Conservation (phyloP, 2,888 invertebrate genomes). For the Syrista parreyssii region DNA sequence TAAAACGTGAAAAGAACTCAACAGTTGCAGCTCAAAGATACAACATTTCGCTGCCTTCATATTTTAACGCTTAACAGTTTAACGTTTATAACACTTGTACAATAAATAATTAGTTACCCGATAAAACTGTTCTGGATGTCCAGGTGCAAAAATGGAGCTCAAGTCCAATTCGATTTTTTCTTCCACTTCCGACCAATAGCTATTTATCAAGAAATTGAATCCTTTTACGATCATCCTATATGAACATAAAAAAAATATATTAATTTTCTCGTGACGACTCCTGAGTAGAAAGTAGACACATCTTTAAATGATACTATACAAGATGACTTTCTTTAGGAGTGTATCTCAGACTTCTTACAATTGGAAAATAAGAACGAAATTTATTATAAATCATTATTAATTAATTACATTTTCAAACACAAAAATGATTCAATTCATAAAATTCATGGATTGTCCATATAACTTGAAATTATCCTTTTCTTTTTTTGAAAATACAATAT, state of each 20-base stretch:
- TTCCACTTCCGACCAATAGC: constrained; percentile 90
- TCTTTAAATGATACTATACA: no score
- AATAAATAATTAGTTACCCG: constrained; percentile 61
- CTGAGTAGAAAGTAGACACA: no score
- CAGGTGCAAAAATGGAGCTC: constrained; percentile 89
- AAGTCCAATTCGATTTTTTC: constrained; percentile 83
- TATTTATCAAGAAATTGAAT: constrained; percentile 84
- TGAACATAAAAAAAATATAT: constrained; percentile 17
- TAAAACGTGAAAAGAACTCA: constrained; percentile 15
- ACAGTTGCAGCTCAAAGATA: background rate
- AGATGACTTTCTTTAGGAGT: no score
- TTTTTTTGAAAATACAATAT: no score
- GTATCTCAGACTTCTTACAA: no score
- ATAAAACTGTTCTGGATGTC: constrained; percentile 90
- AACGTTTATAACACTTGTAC: background rate
- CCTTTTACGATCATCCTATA: constrained; percentile 68
- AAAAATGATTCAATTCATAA: no score
- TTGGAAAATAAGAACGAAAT: no score
- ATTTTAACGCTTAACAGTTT: background rate
- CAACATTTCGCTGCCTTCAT: background rate
- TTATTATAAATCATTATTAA: no score
- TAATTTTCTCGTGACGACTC: no score
- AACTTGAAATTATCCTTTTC: no score
- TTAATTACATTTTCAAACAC: no score
- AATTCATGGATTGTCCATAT: no score